Base-by-base conservation (phyloP, 2,888 invertebrate species). In the Dolomedes plantarius region DNA sequence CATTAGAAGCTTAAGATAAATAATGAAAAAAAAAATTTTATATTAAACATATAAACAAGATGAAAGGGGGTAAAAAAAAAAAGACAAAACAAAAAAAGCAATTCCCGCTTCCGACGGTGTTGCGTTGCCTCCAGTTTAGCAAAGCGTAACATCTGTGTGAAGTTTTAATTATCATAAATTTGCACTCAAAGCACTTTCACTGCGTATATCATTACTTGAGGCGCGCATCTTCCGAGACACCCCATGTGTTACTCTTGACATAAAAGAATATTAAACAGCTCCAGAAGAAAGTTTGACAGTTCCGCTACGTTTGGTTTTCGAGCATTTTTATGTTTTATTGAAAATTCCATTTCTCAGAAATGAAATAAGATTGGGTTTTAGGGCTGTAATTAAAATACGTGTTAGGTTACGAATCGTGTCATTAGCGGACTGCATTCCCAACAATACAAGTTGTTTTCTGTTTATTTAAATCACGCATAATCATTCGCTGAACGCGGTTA, bases 111-210 rank as follows among this genome's bases (percentile, higher is more conserved):
- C 6, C 23, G 11, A 28, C 27, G 9, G 27, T 9, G 6, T 6
- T n/a, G n/a, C n/a, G n/a, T n/a, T n/a, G n/a, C n/a, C n/a, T n/a
- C n/a, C n/a, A 28, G 31, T 16, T 28, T 23, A 41, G 31, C 31
- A 36, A 68, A 46, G 46, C 67, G 78, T 56, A 79, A 79, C 78
- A 80, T 65, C 80, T 80, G 80, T 62, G 65, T 36, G 32, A 65
- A 73, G 80, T 80, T 80, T 80, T 80, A 80, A 80, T 80, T 80
- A 80, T 67, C 80, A 80, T 80, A 80, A 73, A 80, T 80, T 73
- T 80, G 80, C 80, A 80, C 73, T 80, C 65, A 67, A 73, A 80
- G 32, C 73, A 36, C 6, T 36, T 36, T 36, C 36, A 5, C 36
- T 36, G 5, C 9, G 5, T 36, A 36, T 9, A 9, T 9, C 36